Evolutionary conservation across 2,113 vertebrate genomes (phyloP).

Genomic region (Plecotus auritus): DNA sequence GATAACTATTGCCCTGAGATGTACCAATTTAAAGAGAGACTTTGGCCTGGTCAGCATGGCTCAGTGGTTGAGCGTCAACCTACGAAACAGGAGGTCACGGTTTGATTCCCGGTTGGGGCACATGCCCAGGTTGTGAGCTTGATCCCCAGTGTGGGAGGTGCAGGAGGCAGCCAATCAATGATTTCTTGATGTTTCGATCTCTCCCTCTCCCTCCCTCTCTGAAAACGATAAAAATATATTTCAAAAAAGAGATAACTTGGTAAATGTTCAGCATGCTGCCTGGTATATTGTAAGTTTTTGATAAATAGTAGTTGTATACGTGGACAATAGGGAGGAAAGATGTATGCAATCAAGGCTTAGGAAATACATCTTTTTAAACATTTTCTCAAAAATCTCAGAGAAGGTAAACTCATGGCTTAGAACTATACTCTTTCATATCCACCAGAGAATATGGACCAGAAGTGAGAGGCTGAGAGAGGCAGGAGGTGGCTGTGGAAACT

Average conservation of each 20-base stretch:
- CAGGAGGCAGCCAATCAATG: too few species aligned
- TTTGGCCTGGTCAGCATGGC: too few species aligned
- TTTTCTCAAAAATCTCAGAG: neutral
- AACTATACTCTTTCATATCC: neutral
- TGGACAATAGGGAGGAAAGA: neutral
- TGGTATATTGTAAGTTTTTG: neutral
- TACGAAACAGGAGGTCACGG: too few species aligned
- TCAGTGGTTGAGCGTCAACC: too few species aligned
- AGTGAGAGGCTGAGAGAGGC: neutral
- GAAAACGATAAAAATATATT: too few species aligned
- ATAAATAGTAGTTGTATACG: neutral
- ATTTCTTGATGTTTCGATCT: too few species aligned
- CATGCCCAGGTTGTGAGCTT: too few species aligned
- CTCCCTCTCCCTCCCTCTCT: too few species aligned
- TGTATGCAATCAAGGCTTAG: neutral
- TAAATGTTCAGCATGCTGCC: neutral
- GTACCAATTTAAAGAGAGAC: neutral
- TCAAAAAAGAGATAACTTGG: neutral
- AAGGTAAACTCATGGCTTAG: neutral
- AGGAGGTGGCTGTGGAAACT: neutral
- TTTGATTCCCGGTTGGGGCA: too few species aligned
- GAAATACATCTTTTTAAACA: neutral
- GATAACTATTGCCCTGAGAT: neutral
- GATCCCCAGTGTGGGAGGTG: too few species aligned
- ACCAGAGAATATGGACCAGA: neutral